These are phyloP conservation scores for Netelia inedita DNA, from an alignment of 2,888 invertebrate genomes.

Conservation along the genomic window DNA sequence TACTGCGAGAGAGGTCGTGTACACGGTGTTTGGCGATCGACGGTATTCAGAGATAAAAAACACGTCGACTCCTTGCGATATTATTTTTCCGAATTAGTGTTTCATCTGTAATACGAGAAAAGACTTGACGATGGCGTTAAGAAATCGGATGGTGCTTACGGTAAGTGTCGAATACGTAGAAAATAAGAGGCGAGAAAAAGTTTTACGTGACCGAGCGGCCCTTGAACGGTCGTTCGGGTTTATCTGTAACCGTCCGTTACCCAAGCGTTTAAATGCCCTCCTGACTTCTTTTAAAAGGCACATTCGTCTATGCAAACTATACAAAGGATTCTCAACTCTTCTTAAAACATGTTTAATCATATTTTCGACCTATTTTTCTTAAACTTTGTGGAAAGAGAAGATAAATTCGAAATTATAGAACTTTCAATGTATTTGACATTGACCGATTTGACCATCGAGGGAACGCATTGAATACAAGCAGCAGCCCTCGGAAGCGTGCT, in stretches of 20 bases:
- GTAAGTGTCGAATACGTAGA: constrained; percentile 73
- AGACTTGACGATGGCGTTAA: constrained; percentile 78
- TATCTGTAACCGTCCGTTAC: constrained; percentile 74
- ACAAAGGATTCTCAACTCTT: not conserved
- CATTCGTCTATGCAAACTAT: not conserved
- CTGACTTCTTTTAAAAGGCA: constrained; percentile 51
- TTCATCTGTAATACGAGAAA: constrained; percentile 38
- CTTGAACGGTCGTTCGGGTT: constrained; percentile 60
- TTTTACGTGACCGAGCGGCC: constrained; percentile 1
- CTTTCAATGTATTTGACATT: constrained; percentile 53
- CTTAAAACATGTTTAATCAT: not conserved
- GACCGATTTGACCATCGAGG: constrained; percentile 29
- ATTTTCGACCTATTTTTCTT: not conserved
- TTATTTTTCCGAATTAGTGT: constrained; percentile 50
- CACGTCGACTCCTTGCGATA: constrained; percentile 41
- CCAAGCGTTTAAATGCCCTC: constrained; percentile 79
- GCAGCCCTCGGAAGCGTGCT: constrained; percentile 13
- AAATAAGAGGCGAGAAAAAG: constrained; percentile 18
- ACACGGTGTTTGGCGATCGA: constrained; percentile 72
- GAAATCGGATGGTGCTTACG: constrained; percentile 77
- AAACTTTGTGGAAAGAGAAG: not conserved
- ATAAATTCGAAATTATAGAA: not conserved
- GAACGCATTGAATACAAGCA: constrained; percentile 35
- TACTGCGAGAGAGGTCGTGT: constrained; percentile 66
- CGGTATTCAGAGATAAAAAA: constrained; percentile 44